Evolutionary conservation across 2,113 vertebrate species (phyloP), one percentile per base, ranked within the genome.

Genomic region (Phylloscopus trochiloides): DNA sequence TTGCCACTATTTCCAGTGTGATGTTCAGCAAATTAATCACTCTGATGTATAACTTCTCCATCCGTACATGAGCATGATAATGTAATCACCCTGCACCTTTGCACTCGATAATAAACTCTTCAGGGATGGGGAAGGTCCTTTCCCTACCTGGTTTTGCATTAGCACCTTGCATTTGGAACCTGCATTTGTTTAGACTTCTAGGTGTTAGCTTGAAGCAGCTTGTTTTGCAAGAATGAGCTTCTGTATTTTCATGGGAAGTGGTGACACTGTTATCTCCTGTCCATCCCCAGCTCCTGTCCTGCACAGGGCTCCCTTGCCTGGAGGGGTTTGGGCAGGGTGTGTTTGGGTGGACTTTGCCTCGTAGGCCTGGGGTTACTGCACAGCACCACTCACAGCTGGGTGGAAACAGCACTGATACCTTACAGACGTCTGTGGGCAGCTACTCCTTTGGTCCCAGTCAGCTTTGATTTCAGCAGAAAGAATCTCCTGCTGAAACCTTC

Each of bases 331-430:
- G 76, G 26, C 17, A 29, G 20, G 31, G n/a, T 57, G 75, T 66
- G 6, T 62, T 58, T 24, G 26, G 36, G n/a, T n/a, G 16, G 24
- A 18, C 6, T 31, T 74, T 40, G 34, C 38, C 65, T 59, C 4
- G 0, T 28, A 25, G 20, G 38, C 32, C n/a, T 29, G 40, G 55
- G 17, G 22, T 51, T 70, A 42, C 22, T n/a, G 40, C 66, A 65
- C 1, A 0, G 51, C 24, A 15, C 11, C 0, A 0, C 72, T 66
- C 81, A 43, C 36, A 43, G 24, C 42, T 10, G n/a, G 7, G 7
- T 38, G 57, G 52, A 43, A 75, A 36, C 2, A 72, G 48, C 62
- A 20, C 24, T 20, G 58, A 31, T 6, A 34, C 10, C 72, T 61
- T 34, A 28, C 19, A 17, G 13, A 51, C 7, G 11, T 51, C 57